Evolutionary conservation across 2,888 invertebrate species (phyloP), one percentile per base, ranked within the genome.

Genomic region (Bembecia ichneumoniformis): DNA sequence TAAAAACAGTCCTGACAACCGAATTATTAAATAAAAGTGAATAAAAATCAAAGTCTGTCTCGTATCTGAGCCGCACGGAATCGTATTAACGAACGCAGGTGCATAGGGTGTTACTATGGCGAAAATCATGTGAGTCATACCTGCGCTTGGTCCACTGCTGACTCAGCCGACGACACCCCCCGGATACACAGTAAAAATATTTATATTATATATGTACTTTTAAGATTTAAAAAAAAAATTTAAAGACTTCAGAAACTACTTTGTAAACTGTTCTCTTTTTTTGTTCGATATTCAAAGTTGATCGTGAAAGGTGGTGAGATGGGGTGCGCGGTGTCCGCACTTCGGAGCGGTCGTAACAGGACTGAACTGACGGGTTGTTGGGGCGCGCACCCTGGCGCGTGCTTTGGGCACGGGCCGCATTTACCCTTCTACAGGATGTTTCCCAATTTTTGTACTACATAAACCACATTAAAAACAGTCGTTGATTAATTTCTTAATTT

Each of bases 21-120:
- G 20, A 20, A 2, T 28, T 28, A 28, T 28, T 28, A 28, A 28
- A 28, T 28, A 28, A 28, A 28, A 28, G 9, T 28, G 40, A 14
- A 40, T 14, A 40, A 14, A 40, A 40, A 40, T 40, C 40, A 40
- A 40, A 40, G 40, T 28, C 28, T 28, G 28, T 2, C 28, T 28
- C 11, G n/a, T 40, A 40, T 13, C 40, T 40, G n/a, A 40, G n/a
- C 40, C 14, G 40, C 40, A n/a, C 14, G 40, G 13, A 28, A 40
- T 40, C 40, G 40, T 14, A 14, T n/a, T 14, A 40, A 13, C 20
- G 11, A 28, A 34, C 46, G 14, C 28, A 46, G 50, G 50, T 54
- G 52, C 68, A 67, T 70, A 62, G 82, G 84, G 86, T 62, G 86
- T 86, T 84, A 79, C 84, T 86, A 86, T 84, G 83, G 77, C 70